A percentile compares a stretch with the other conserved stretches of the same genome.
These are phyloP conservation scores for Aphidoletes aphidimyza DNA, from an alignment of 2,888 invertebrate species.

Conservation along the genomic window DNA sequence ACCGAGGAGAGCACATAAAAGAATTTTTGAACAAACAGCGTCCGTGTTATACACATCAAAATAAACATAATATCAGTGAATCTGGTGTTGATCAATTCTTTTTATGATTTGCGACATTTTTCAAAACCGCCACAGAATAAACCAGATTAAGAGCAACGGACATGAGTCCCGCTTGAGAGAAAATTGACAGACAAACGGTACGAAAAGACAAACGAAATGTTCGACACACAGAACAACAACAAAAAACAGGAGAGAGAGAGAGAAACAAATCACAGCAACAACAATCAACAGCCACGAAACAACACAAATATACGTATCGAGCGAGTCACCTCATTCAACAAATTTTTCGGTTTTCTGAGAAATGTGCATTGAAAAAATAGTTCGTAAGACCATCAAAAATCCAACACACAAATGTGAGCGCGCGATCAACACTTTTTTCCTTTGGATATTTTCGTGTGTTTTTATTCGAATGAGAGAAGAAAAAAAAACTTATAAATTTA, in stretches of 20 bases:
- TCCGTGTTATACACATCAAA: slow-evolving; percentile 46
- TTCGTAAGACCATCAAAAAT: slow-evolving; percentile 38
- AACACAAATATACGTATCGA: not conserved
- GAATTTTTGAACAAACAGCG: slow-evolving; percentile 48
- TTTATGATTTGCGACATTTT: slow-evolving; percentile 48
- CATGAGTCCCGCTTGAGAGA: slow-evolving; percentile 21
- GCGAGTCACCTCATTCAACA: slow-evolving; percentile 47
- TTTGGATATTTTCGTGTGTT: not conserved
- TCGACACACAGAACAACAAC: not conserved
- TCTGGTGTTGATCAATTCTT: slow-evolving; percentile 51
- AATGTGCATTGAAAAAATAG: slow-evolving; percentile 28
- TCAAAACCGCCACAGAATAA: not conserved
- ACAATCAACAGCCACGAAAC: not conserved
- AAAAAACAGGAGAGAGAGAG: not conserved
- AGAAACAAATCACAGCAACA: not conserved
- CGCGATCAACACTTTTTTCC: slow-evolving; percentile 33
- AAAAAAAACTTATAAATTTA: slow-evolving; percentile 33
- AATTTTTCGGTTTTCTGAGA: slow-evolving; percentile 1
- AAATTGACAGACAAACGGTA: slow-evolving; percentile 23
- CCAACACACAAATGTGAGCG: slow-evolving; percentile 33
- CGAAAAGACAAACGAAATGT: slow-evolving; percentile 15
- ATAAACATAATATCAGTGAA: slow-evolving; percentile 39
- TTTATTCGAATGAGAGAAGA: too few relatives aligned
- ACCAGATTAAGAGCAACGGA: slow-evolving; percentile 19
- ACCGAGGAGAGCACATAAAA: slow-evolving; percentile 44